Base-by-base conservation (phyloP, 2,888 invertebrate species). In the Synergus japonicus region DNA sequence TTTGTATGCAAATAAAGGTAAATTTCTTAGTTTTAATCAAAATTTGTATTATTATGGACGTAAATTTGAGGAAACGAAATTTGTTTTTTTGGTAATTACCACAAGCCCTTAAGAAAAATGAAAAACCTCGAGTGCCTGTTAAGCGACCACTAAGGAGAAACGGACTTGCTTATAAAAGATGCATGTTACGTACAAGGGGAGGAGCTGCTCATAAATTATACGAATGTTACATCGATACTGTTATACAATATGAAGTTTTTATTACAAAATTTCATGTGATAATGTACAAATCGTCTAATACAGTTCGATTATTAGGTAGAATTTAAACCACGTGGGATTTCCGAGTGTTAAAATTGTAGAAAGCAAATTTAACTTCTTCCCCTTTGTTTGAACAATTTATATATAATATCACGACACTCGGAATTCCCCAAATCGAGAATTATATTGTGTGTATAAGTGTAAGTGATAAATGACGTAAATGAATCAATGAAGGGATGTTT, bases 281-380 rank as follows among this genome's bases (percentile, higher is more conserved):
- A 89, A 87, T 89, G 87, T 89, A 89, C 89, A 89, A 89, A 88
- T 86, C 84, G 83, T 83, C 86, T 86, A 84, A 86, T 87, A 87
- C 86, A 79, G 76, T 84, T 86, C 84, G 80, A 86, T 83, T 84
- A 83, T 82, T 85, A 85, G 82, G 81, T 83, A 86, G 78, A 83
- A 80, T 80, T 78, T 82, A 83, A 83, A 82, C 76, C 83, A 79
- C 85, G 82, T 85, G 86, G 83, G 85, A 84, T 85, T 80, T 86
- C 84, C 88, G 87, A 78, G 86, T 84, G 84, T 86, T 83, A 83
- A 82, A 82, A 60, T 37, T 54, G 37, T 41, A 5, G 12, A 41
- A 67, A 67, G n/a, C 12, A 67, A 18, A 63, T 63, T 63, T 5
- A 0, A 63, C 7, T 63, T 22, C 63, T 29, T 29, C 22, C 63